These are phyloP conservation scores for Cephus rjabovi DNA, from an alignment of 2,888 invertebrate species.

Conservation along the genomic window DNA sequence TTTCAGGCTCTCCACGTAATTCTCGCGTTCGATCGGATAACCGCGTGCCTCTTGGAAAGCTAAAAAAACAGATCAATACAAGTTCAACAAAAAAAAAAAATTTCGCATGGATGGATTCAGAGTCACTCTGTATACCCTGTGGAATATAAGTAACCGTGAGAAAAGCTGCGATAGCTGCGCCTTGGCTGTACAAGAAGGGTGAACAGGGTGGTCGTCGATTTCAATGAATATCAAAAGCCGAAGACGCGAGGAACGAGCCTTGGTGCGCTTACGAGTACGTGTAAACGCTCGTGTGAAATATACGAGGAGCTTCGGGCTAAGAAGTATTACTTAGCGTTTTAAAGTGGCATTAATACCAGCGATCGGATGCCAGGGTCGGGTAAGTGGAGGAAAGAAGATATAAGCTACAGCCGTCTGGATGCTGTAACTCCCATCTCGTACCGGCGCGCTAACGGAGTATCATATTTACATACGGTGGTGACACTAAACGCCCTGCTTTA, in stretches of 20 bases:
- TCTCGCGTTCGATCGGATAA: constrained; percentile 74
- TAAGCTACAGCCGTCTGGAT: constrained; percentile 3
- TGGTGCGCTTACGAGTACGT: background rate
- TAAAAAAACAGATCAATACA: constrained; percentile 52
- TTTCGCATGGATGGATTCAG: background rate
- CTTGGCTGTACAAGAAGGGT: background rate
- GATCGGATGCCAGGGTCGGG: constrained; percentile 3
- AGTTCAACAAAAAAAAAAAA: background rate
- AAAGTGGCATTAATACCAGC: constrained; percentile 9
- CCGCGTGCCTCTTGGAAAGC: constrained; percentile 77
- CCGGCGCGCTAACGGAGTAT: constrained; percentile 2
- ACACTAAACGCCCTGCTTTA: constrained; percentile 11
- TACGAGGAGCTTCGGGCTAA: background rate
- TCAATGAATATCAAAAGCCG: background rate
- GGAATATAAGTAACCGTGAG: background rate
- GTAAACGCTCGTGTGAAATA: constrained; percentile 2
- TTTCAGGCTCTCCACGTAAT: constrained; percentile 69
- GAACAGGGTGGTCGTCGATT: background rate
- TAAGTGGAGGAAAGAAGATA: constrained; percentile 9
- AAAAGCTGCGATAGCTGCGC: background rate
- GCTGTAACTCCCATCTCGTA: constrained; percentile 9
- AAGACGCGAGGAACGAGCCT: background rate
- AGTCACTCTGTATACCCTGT: background rate
- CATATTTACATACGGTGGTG: constrained; percentile 5
- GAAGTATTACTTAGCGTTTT: constrained; percentile 8